Evolutionary conservation across 2,888 invertebrate genomes (phyloP).

Genomic region (Anaspis maculata): DNA sequence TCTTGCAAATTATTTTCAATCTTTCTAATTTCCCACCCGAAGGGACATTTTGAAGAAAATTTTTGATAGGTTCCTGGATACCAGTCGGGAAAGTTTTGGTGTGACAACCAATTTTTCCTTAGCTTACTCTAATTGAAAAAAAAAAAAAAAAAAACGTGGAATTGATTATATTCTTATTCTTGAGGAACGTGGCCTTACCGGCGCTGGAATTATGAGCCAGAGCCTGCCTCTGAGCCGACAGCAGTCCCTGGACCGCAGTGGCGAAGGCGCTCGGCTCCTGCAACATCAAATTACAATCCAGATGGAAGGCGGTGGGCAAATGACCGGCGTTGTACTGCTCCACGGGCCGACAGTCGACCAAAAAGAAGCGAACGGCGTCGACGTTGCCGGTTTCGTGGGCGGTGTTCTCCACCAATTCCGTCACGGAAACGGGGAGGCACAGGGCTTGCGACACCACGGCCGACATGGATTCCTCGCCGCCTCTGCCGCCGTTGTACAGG

Average conservation of each 20-base stretch:
- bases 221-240: slow-evolving; percentile 83
- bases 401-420: slow-evolving; percentile 82
- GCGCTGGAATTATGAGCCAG: slow-evolving; percentile 79
- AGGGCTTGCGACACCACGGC: slow-evolving; percentile 67
- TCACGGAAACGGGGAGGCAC: slow-evolving; percentile 92
- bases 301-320: slow-evolving; percentile 93
- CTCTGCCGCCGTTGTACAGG: slow-evolving; percentile 41
- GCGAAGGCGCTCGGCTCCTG: slow-evolving; percentile 93
- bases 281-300: slow-evolving; percentile 95
- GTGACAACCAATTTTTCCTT: no score
- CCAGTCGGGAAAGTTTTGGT: no score
- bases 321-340: slow-evolving; percentile 97
- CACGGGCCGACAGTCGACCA: slow-evolving; percentile 94
- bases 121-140: no score
- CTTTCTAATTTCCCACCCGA: no score
- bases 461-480: slow-evolving; percentile 23
- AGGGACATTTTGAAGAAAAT: no score
- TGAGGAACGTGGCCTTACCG: no score
- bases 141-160: no score
- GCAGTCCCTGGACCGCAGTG: slow-evolving; percentile 86
- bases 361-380: slow-evolving; percentile 73
- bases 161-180: no score
- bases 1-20: no score
- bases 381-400: slow-evolving; percentile 54
- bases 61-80: no score